Evolutionary conservation across 2,888 invertebrate genomes (phyloP), one percentile per base, ranked within the genome.

Genomic region (Polymixis lichenea): DNA sequence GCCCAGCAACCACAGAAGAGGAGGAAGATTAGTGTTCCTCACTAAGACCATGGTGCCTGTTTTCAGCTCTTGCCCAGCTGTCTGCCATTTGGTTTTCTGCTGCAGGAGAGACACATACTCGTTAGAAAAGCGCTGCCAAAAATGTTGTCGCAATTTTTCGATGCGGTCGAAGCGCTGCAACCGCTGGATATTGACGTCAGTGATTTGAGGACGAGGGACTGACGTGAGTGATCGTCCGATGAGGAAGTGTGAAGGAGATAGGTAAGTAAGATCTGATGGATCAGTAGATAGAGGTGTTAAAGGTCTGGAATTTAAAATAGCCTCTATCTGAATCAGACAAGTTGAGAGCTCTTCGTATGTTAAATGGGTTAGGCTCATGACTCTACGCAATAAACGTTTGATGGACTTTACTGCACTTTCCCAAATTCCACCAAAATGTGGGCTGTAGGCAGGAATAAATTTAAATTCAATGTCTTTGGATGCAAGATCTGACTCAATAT

Each of bases 201-300:
- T 43, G 61, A 71, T 71, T 25, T 58, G 60, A 19, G 69, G 60
- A 60, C 69, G 69, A 60, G 69, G 60, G 28, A 70, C 46, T 60
- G 69, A 60, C 13, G 69, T 70, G 69, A 71, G 71, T 38, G 71
- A 19, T 49, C 51, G 53, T 70, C 58, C 49, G 60, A 60, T 70
- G 7, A 60, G 70, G 22, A 70, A 62, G 17, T 62, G 38, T 9
- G 71, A 71, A 25, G 38, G 71, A 25, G 71, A 71, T 38, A 61
- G 38, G 43, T 71, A 62, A 25, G 51, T 62, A 5, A 71, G 71
- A 38, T 70, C 71, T n/a, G 62, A 71, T 32, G 71, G 71, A 71
- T 71, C 71, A 61, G 71, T 49, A 49, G 65, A 49, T 11, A 65
- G 28, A 49, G 49, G 28, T 0, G 65, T 65, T 65, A 65, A 49